Percentiles rank a stretch among this genome's conserved stretches.
Evolutionary conservation across 37 sponge, comb jelly and placozoan genomes (phyloP).

Genomic region (Petrosia ficiformis): DNA sequence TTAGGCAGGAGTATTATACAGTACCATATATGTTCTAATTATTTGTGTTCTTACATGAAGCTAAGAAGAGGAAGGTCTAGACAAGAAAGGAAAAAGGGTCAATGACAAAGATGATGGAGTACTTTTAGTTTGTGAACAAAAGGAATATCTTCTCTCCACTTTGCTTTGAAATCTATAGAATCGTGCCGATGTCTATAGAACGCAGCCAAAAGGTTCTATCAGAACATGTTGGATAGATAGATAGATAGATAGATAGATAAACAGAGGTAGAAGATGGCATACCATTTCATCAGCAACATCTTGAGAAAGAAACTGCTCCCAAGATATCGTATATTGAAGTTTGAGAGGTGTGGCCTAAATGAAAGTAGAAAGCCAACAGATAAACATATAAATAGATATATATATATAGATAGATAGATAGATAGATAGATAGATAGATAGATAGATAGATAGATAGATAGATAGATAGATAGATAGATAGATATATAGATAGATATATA

Average conservation of each 20-base stretch:
- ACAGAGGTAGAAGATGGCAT: not conserved
- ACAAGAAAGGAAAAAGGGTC: not conserved
- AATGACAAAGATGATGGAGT: not conserved
- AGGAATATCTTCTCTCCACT: slow-evolving; percentile 36
- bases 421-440: no score
- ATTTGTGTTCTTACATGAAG: no score
- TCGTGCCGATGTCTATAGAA: slow-evolving; percentile 36
- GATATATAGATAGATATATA: no score
- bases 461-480: no score
- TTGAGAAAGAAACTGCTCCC: slow-evolving; percentile 69
- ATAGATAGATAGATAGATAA: no score
- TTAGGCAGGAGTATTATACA: no score
- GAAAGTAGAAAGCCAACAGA: not conserved
- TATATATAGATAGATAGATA: no score
- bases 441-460: no score
- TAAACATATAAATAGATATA: no score
- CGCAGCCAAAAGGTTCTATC: slow-evolving; percentile 46
- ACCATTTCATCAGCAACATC: slow-evolving; percentile 72
- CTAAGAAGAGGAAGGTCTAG: no score
- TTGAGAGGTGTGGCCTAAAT: slow-evolving; percentile 47
- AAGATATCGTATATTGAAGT: slow-evolving; percentile 21
- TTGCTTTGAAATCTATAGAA: slow-evolving; percentile 23
- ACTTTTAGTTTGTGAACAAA: slow-evolving; percentile 60
- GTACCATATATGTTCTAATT: no score
- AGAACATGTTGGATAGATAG: not conserved